Percentiles rank a stretch among this genome's conserved stretches.
Evolutionary conservation across 2,113 vertebrate species (phyloP).

Genomic region (Eidolon helvum): DNA sequence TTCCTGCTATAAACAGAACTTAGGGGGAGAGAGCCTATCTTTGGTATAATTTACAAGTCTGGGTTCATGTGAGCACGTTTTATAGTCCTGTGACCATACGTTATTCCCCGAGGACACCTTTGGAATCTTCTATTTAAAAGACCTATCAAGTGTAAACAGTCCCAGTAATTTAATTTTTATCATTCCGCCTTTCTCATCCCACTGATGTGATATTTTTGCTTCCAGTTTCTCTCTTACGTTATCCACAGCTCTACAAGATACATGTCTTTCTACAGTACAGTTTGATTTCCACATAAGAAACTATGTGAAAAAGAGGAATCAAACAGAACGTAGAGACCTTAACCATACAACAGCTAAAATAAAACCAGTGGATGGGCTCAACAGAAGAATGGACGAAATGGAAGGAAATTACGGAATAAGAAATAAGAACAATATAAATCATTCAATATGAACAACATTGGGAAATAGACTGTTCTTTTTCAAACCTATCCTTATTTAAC

Average conservation of each 20-base stretch:
- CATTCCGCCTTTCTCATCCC: not conserved
- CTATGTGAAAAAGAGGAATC: not conserved
- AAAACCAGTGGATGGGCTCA: not conserved
- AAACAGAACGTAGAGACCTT: not conserved
- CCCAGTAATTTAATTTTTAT: not conserved
- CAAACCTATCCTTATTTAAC: not conserved
- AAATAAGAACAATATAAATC: not conserved
- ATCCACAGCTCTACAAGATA: not conserved
- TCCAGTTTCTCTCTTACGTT: not conserved
- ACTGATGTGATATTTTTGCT: not conserved
- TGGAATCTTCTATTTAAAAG: not conserved
- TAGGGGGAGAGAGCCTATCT: not conserved
- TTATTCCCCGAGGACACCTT: not conserved
- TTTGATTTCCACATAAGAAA: not conserved
- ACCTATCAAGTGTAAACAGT: not conserved
- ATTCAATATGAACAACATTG: not conserved
- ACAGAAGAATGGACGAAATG: not conserved
- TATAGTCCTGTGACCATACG: not conserved
- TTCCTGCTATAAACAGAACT: not conserved
- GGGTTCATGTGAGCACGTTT: not conserved
- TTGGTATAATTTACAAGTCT: not conserved
- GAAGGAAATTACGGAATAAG: not conserved
- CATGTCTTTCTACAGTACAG: not conserved
- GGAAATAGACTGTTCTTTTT: not conserved
- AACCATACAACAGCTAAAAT: not conserved